Evolutionary conservation across 35 echinoderm and acorn worm species (phyloP), one percentile per base, ranked within the genome.

Genomic region (Nesometra sesokonis): DNA sequence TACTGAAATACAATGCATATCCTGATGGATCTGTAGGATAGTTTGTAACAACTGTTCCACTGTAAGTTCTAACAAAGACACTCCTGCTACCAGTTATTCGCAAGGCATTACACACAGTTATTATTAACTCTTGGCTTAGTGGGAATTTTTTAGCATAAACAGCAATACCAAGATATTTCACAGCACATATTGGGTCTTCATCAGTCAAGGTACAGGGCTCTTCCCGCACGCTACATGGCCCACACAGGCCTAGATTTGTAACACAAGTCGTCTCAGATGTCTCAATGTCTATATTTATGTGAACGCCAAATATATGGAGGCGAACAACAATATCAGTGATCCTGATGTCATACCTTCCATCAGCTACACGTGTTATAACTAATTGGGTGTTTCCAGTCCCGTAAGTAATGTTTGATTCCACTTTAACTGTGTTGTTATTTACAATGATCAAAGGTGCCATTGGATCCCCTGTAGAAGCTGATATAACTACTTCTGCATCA

Each of bases 271-370:
- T 81, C 77, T 87, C 57, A 38, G 81, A 34, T 30, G 32, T n/a
- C 15, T 52, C 79, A 37, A 93, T 43, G 11, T 97, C 85, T 7
- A 93, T 57, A 67, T 92, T 93, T 35, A 97, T 86, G 78, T 97
- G 92, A 17, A 91, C 77, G 11, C 88, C 94, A 32, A 85, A 76
- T 32, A 85, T 90, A 34, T 83, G 77, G 5, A 97, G 81, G 30
- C 79, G 39, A 35, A 97, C 31, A 52, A 36, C 31, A 17, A 97
- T 90, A 17, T 47, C 82, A 46, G 83, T 31, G 37, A 91, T 91
- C 30, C 11, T 35, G 31, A 97, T 90, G 40, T 88, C 88, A 88
- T 83, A 97, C 15, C 34, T 37, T 80, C 84, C 88, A 39, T 77
- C 29, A 29, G 87, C 83, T n/a, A 84, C 35, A 35, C 92, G 27